phyloP scores from a whole-genome alignment of 1,140 invertebrate species.

The Eriosoma lanigerum region DNA sequence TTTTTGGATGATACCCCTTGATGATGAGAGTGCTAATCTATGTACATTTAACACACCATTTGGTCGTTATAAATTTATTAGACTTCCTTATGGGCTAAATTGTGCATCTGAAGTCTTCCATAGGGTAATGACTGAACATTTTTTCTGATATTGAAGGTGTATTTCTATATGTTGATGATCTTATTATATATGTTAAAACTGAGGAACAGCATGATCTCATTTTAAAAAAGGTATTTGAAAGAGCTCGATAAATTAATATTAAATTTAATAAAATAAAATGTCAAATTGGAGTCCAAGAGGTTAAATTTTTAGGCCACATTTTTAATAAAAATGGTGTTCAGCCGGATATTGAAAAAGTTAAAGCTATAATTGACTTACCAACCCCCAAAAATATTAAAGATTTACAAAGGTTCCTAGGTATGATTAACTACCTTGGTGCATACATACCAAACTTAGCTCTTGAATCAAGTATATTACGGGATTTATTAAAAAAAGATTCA shows the following conservation, averaged over 20 bases:
- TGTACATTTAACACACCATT: slow-evolving; percentile 59
- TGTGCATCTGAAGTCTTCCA: slow-evolving; percentile 59
- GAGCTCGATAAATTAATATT: slow-evolving; percentile 55
- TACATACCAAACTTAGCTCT: slow-evolving; percentile 56
- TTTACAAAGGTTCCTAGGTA: slow-evolving; percentile 59
- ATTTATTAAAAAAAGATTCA: slow-evolving; percentile 55
- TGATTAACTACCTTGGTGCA: slow-evolving; percentile 58
- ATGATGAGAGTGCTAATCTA: slow-evolving; percentile 56
- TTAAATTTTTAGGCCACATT: slow-evolving; percentile 58
- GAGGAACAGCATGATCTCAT: slow-evolving; percentile 54
- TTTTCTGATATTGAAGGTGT: slow-evolving; percentile 56
- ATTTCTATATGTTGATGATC: slow-evolving; percentile 58
- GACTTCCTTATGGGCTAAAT: slow-evolving; percentile 58
- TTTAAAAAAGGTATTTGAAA: slow-evolving; percentile 57
- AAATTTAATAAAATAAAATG: slow-evolving; percentile 56
- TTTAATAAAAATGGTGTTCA: slow-evolving; percentile 57
- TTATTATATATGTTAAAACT: slow-evolving; percentile 56
- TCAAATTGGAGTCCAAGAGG: slow-evolving; percentile 55
- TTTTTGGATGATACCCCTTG: slow-evolving; percentile 60
- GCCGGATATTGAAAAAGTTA: slow-evolving; percentile 57
- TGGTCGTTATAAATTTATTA: slow-evolving; percentile 55
- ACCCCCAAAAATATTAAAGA: slow-evolving; percentile 56
- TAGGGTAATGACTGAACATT: slow-evolving; percentile 56
- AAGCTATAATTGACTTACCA: slow-evolving; percentile 57
- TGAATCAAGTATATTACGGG: slow-evolving; percentile 54